phyloP scores from a whole-genome alignment of 2,888 invertebrate species.

The Nomada ruficornis region DNA sequence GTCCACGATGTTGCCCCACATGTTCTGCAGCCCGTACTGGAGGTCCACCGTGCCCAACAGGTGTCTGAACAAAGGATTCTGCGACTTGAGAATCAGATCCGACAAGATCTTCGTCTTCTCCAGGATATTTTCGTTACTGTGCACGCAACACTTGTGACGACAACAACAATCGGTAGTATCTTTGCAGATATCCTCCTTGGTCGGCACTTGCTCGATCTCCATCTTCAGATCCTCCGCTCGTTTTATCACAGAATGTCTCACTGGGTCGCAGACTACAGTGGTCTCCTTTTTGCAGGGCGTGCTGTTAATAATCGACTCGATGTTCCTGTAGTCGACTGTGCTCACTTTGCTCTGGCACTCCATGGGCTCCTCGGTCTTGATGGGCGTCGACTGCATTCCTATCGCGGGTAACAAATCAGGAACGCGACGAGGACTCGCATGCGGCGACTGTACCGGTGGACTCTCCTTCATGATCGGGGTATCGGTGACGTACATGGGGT shows the following conservation, averaged over 20 bases:
- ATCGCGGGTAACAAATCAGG: constrained; percentile 73
- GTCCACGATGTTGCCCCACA: constrained; percentile 79
- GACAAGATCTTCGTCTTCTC: constrained; percentile 82
- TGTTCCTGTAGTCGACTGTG: constrained; percentile 82
- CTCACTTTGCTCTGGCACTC: constrained; percentile 60
- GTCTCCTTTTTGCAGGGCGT: constrained; percentile 78
- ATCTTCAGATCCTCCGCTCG: constrained; percentile 79
- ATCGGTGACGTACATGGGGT: constrained; percentile 60
- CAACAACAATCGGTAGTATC: constrained; percentile 77
- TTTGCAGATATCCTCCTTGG: constrained; percentile 54
- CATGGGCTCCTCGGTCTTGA: constrained; percentile 77
- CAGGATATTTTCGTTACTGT: constrained; percentile 79
- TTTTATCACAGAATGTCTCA: constrained; percentile 82
- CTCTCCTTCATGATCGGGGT: constrained; percentile 57
- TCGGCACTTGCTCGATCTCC: constrained; percentile 72
- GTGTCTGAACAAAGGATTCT: constrained; percentile 80
- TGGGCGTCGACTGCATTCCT: constrained; percentile 83
- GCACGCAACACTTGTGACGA: constrained; percentile 81
- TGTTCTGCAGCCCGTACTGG: constrained; percentile 80
- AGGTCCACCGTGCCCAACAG: constrained; percentile 80
- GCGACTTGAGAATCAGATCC: constrained; percentile 81
- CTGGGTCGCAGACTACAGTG: constrained; percentile 65
- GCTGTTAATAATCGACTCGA: constrained; percentile 82
- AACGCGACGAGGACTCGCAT: constrained; percentile 73
- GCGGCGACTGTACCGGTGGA: constrained; percentile 68